A percentile compares a stretch with the other conserved stretches of the same genome.
Evolutionary conservation across 1,140 invertebrate species (phyloP).

Genomic region (Trichonephila clavata): DNA sequence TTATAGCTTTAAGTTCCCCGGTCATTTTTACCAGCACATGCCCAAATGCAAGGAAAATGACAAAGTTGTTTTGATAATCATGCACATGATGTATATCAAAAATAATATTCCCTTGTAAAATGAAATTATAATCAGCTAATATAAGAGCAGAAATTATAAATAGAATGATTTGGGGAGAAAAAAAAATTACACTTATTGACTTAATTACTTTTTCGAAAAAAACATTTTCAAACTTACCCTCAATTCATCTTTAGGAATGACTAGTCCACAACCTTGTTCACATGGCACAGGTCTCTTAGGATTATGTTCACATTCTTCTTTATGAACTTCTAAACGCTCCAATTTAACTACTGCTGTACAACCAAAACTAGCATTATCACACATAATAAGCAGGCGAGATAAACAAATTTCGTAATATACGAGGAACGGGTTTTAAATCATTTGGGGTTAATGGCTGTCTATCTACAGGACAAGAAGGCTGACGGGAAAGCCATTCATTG

Average conservation of each 20-base stretch:
- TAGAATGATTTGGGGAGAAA: too few relatives aligned
- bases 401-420: conserved; percentile 95
- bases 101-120: too few relatives aligned
- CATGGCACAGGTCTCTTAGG: conserved; percentile 96
- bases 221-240: conserved; percentile 82
- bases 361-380: conserved; percentile 94
- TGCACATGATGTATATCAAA: too few relatives aligned
- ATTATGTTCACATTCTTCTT: conserved; percentile 96
- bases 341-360: conserved; percentile 92
- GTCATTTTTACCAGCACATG: too few relatives aligned
- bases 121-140: too few relatives aligned
- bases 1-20: too few relatives aligned
- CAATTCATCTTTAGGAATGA: conserved; percentile 96
- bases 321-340: conserved; percentile 89
- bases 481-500: conserved; percentile 94
- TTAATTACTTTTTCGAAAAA: neutral
- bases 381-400: conserved; percentile 91
- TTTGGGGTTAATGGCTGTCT: conserved; percentile 91
- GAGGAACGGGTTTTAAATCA: conserved; percentile 93
- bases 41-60: too few relatives aligned
- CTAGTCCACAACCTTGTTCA: conserved; percentile 94
- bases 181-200: neutral
- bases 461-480: conserved; percentile 96
- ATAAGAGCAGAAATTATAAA: too few relatives aligned
- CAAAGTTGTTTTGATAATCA: too few relatives aligned